Evolutionary conservation across 2,888 invertebrate genomes (phyloP), one percentile per base, ranked within the genome.

Genomic region (Athetis lepigone): DNA sequence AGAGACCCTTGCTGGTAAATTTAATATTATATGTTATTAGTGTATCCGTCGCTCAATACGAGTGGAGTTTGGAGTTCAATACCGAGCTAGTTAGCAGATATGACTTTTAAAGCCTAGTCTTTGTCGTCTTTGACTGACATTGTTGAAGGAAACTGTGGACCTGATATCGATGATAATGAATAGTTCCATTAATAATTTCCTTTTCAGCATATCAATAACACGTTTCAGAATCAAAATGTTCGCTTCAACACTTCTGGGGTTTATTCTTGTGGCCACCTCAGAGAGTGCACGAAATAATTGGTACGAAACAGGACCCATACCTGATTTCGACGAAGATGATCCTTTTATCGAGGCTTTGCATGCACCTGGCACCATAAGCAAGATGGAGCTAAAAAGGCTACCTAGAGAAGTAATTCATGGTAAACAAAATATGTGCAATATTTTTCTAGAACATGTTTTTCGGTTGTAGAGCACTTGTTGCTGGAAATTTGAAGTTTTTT

Each of bases 391-490:
- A 19, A 29, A 37, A 1, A 67, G 79, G 18, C 60, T 67, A 3
- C 70, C 79, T 1, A 69, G 79, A 13, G 64, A 75, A 45, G 61
- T 50, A 16, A 16, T 23, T 51, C 11, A 37, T 13, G 50, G 50
- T 51, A 51, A 51, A 18, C 19, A 11, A 21, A n/a, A 49, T 19
- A 19, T 43, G n/a, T n/a, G 43, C 23, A n/a, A 45, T 9, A 4
- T 11, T 33, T 33, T 33, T 13, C 13, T 9, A 29, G 11, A 29
- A 29, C 29, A 29, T 29, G 11, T 29, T 29, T 9, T 29, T 29
- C 11, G 9, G 11, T 29, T 29, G 29, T 11, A 8, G 27, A 8
- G 8, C 27, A 5, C 27, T 7, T 27, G 27, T 27, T 5, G 27
- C 27, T 27, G 27, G 27, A 27, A 27, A 5, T 8, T 1, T 6